Conservation (phyloP, 2,888 invertebrate species). For the Microplitis deprimator region DNA sequence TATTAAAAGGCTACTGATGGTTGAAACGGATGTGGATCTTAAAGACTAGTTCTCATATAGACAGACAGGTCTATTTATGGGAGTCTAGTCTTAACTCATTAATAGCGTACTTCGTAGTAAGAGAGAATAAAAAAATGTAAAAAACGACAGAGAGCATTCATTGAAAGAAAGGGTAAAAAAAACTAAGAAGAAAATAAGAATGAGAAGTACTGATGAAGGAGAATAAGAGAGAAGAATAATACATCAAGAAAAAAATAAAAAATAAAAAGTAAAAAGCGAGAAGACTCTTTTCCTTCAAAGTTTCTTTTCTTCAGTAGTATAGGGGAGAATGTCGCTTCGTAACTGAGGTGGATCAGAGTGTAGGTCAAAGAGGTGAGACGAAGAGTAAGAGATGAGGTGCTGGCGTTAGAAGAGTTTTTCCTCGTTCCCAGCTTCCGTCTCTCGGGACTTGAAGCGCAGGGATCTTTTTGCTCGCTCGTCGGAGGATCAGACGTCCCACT, state of each 20-base stretch:
- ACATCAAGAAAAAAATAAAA: slow-evolving; percentile 22
- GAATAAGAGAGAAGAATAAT: slow-evolving; percentile 26
- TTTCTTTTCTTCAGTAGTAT: slow-evolving; percentile 60
- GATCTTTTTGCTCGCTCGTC: slow-evolving; percentile 71
- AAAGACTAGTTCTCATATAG: slow-evolving; percentile 4
- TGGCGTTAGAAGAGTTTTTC: slow-evolving; percentile 59
- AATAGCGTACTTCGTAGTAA: slow-evolving; percentile 42
- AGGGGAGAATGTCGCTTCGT: slow-evolving; percentile 41
- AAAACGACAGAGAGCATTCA: slow-evolving; percentile 25
- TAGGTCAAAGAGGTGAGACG: slow-evolving; percentile 47
- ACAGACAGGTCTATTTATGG: slow-evolving; percentile 45
- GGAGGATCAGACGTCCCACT: slow-evolving; percentile 72
- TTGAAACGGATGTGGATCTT: not conserved
- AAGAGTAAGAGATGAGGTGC: slow-evolving; percentile 44
- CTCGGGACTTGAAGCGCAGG: slow-evolving; percentile 55
- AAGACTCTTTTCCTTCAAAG: slow-evolving; percentile 66
- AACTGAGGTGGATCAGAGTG: slow-evolving; percentile 50
- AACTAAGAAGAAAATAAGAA: slow-evolving; percentile 33
- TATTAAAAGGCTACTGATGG: not conserved
- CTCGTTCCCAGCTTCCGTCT: slow-evolving; percentile 60
- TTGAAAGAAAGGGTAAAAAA: slow-evolving; percentile 25
- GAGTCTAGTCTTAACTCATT: slow-evolving; percentile 49
- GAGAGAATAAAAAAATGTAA: slow-evolving; percentile 28
- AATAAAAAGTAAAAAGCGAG: slow-evolving; percentile 42
- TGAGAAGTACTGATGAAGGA: slow-evolving; percentile 27